A percentile compares a stretch with the other conserved stretches of the same genome.
Conservation (phyloP, 2,888 invertebrate genomes). For the Cosmia trapezina region DNA sequence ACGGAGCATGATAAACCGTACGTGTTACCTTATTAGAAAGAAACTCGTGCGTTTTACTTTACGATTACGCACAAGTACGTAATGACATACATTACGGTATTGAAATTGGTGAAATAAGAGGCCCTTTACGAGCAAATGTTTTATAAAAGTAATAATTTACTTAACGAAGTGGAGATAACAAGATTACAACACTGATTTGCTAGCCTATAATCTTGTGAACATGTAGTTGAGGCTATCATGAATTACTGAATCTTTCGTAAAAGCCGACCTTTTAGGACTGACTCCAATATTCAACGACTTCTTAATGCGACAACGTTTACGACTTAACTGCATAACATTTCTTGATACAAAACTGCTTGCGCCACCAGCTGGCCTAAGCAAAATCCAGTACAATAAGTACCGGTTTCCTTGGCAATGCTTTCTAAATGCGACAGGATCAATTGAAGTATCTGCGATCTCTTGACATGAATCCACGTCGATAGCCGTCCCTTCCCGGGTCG, state of each 20-base stretch:
- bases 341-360: constrained; percentile 1
- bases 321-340: constrained; percentile 19
- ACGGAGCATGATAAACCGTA: too few relatives aligned
- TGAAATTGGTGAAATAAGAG: too few relatives aligned
- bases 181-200: constrained; percentile 19
- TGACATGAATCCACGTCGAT: constrained; percentile 55
- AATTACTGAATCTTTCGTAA: constrained; percentile 22
- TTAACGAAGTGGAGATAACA: constrained; percentile 13
- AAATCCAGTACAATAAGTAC: constrained; percentile 28
- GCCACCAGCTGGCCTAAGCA: neutral
- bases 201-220: constrained; percentile 15
- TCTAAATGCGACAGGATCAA: constrained; percentile 49
- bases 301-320: constrained; percentile 29
- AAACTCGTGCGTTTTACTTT: too few relatives aligned
- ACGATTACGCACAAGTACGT: too few relatives aligned
- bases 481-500: constrained; percentile 63
- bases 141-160: constrained; percentile 6
- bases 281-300: constrained; percentile 13
- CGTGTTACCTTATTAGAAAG: too few relatives aligned
- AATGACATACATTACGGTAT: too few relatives aligned
- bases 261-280: constrained; percentile 36
- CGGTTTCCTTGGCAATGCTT: constrained; percentile 36
- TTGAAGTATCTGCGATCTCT: constrained; percentile 61
- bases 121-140: too few relatives aligned
- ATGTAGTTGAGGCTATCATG: constrained; percentile 26